A percentile compares a stretch with the other conserved stretches of the same genome.
phyloP scores from a whole-genome alignment of 2,113 vertebrate genomes.

The Laterallus jamaicensis region DNA sequence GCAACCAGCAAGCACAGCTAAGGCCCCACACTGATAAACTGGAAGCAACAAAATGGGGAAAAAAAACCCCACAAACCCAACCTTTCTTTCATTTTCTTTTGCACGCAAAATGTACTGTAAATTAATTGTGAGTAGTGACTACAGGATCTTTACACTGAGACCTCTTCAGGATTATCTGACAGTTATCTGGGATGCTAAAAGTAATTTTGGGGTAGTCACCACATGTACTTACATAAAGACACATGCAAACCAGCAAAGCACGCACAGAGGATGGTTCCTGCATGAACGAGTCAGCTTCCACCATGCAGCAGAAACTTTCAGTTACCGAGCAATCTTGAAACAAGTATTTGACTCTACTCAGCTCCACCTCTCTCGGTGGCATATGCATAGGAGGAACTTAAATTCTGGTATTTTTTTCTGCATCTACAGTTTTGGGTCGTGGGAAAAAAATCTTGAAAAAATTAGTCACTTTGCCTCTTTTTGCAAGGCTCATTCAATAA shows the following conservation, averaged over 20 bases:
- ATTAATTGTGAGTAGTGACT: neutral
- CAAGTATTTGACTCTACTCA: neutral
- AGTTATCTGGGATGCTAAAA: neutral
- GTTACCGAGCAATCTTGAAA: neutral
- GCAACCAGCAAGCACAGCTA: neutral
- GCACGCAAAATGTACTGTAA: neutral
- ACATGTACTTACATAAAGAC: neutral
- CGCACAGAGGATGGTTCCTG: neutral
- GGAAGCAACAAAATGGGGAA: neutral
- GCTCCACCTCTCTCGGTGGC: neutral
- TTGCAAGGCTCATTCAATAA: neutral
- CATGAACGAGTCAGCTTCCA: neutral
- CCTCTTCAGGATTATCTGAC: neutral
- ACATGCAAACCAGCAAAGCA: neutral
- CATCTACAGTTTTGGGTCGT: neutral
- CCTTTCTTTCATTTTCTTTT: neutral
- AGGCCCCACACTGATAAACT: neutral
- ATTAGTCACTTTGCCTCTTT: neutral
- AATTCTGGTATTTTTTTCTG: neutral
- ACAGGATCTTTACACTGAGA: neutral
- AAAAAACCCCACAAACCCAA: too few relatives aligned
- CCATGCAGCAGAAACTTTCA: neutral
- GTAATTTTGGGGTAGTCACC: neutral
- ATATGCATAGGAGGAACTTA: neutral
- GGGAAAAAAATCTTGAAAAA: neutral